phyloP scores from a whole-genome alignment of 1,140 invertebrate species.

The Euwallacea similis region DNA sequence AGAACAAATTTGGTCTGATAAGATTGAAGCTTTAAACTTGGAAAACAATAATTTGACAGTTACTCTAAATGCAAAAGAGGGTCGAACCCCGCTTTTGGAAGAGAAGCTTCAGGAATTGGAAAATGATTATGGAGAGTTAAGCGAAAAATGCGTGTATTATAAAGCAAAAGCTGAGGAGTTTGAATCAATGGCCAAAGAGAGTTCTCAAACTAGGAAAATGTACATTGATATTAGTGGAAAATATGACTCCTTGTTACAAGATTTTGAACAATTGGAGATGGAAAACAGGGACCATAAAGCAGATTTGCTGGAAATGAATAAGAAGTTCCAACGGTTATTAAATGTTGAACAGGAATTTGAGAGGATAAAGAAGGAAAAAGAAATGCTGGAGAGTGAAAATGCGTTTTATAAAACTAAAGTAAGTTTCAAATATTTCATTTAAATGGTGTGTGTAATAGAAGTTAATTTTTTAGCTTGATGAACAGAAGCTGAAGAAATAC shows the following conservation, averaged over 20 bases:
- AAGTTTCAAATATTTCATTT: constrained; percentile 18
- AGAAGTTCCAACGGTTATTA: constrained; percentile 21
- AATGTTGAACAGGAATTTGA: constrained; percentile 39
- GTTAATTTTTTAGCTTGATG: constrained; percentile 36
- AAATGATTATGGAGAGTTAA: constrained; percentile 32
- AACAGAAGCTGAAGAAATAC: constrained; percentile 44
- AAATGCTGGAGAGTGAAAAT: constrained; percentile 37
- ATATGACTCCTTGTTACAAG: constrained; percentile 47
- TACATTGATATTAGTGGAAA: constrained; percentile 50
- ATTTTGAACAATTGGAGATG: constrained; percentile 41
- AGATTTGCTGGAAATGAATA: constrained; percentile 7
- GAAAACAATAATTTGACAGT: constrained; percentile 25
- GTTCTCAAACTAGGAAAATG: constrained; percentile 45
- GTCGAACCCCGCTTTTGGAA: constrained; percentile 37
- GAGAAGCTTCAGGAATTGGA: constrained; percentile 41
- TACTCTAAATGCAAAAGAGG: constrained; percentile 25
- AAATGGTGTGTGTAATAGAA: constrained; percentile 1
- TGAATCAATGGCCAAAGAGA: constrained; percentile 37
- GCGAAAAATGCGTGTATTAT: constrained; percentile 42
- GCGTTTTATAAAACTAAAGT: constrained; percentile 39
- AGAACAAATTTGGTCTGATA: constrained; percentile 23
- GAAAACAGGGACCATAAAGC: constrained; percentile 22
- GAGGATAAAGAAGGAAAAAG: constrained; percentile 43
- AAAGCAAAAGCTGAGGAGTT: constrained; percentile 39
- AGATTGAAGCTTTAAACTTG: constrained; percentile 18